These are phyloP conservation scores for Adelphocoris suturalis DNA, from an alignment of 2,888 invertebrate genomes.

Conservation along the genomic window DNA sequence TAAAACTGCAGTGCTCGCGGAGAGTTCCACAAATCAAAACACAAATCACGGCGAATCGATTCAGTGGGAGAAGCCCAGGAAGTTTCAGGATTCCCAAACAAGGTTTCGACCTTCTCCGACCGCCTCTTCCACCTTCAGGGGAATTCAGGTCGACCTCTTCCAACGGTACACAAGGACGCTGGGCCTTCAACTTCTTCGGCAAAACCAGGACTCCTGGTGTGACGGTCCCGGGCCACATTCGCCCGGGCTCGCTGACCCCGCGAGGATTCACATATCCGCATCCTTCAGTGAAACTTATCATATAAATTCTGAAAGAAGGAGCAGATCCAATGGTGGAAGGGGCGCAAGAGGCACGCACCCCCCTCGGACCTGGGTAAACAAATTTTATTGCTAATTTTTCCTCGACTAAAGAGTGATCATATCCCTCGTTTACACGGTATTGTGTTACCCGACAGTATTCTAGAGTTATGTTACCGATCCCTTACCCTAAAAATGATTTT, in stretches of 20 bases:
- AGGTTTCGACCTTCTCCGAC: conserved; percentile 57
- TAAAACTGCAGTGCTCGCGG: background rate
- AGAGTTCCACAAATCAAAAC: background rate
- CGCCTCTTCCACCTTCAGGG: conserved; percentile 48
- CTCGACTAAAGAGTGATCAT: too few species aligned
- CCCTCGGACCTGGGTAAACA: too few species aligned
- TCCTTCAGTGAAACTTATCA: too few species aligned
- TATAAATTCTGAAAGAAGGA: too few species aligned
- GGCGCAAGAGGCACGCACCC: too few species aligned
- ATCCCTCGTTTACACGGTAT: too few species aligned
- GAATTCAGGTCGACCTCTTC: conserved; percentile 67
- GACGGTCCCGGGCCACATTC: conserved; percentile 12
- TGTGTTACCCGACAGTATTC: too few species aligned
- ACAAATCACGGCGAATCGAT: conserved; percentile 8
- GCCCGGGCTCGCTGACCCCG: background rate
- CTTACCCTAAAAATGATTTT: too few species aligned
- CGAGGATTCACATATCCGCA: background rate
- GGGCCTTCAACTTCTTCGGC: conserved; percentile 51
- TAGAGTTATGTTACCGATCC: too few species aligned
- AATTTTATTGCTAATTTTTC: too few species aligned
- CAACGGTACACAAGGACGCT: conserved; percentile 68
- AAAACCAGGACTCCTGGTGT: conserved; percentile 55
- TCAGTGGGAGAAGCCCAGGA: conserved; percentile 25
- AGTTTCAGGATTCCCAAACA: conserved; percentile 56
- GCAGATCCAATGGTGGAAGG: too few species aligned